phyloP scores from a whole-genome alignment of 1,140 invertebrate genomes.

The Anoplolepis gracilipes region DNA sequence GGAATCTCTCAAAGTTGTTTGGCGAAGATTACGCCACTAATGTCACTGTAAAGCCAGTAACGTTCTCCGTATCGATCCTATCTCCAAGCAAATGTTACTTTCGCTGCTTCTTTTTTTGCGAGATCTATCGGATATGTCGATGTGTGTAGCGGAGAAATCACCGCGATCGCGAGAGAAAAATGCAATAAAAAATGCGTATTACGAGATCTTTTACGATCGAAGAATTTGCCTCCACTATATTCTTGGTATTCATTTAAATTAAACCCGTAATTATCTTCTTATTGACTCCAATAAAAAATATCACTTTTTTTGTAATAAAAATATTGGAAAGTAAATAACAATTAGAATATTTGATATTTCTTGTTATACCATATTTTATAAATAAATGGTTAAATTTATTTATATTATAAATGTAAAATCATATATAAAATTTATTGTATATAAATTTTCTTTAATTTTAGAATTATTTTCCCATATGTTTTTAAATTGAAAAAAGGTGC shows the following conservation, averaged over 20 bases:
- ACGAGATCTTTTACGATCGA: not conserved
- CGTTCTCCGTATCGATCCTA: not conserved
- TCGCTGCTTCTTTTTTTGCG: slow-evolving; percentile 60
- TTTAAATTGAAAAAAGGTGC: not conserved
- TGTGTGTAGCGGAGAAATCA: slow-evolving; percentile 42
- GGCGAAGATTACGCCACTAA: slow-evolving; percentile 15
- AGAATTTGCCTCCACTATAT: not conserved
- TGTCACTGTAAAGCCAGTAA: not conserved
- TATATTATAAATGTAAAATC: too few species aligned
- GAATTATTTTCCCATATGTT: too few species aligned
- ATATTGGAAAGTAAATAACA: not conserved
- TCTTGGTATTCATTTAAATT: not conserved
- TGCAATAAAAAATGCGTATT: not conserved
- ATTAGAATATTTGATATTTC: not conserved
- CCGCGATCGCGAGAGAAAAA: not conserved
- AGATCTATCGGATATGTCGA: not conserved
- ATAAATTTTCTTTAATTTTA: too few species aligned
- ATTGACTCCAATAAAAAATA: not conserved
- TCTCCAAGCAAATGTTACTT: slow-evolving; percentile 64
- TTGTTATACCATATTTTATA: too few species aligned
- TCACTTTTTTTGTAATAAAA: not conserved
- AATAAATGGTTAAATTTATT: too few species aligned
- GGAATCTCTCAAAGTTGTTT: not conserved
- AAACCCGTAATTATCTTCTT: not conserved
- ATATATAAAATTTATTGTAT: too few species aligned